Evolutionary conservation across 2,888 invertebrate species (phyloP).

Genomic region (Meteorus colon): DNA sequence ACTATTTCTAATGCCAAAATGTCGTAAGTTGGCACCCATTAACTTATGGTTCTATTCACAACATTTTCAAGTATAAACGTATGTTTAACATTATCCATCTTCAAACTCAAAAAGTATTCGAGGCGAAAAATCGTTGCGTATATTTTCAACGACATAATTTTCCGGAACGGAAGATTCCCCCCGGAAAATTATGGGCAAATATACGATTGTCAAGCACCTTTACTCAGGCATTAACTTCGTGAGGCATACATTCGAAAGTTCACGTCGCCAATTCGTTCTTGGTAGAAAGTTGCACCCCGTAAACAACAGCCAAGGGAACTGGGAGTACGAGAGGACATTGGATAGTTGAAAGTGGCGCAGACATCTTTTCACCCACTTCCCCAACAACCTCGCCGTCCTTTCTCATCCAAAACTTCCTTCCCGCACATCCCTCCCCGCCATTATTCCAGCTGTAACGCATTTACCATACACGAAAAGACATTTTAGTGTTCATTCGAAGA

Average conservation of each 20-base stretch:
- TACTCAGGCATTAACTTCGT: slow-evolving; percentile 63
- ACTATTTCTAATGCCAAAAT: no score
- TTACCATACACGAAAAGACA: slow-evolving; percentile 33
- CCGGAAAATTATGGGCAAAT: slow-evolving; percentile 28
- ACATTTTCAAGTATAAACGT: not conserved
- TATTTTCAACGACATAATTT: slow-evolving; percentile 39
- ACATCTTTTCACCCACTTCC: slow-evolving; percentile 47
- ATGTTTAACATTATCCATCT: not conserved
- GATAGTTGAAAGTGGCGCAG: slow-evolving; percentile 38
- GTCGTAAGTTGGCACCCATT: no score
- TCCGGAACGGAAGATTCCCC: slow-evolving; percentile 18
- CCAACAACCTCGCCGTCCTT: slow-evolving; percentile 31
- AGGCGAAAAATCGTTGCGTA: slow-evolving; percentile 33
- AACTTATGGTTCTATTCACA: no score
- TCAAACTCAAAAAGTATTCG: slow-evolving; percentile 19
- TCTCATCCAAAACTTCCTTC: slow-evolving; percentile 21
- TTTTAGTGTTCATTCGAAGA: slow-evolving; percentile 21
- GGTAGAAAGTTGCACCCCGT: slow-evolving; percentile 64
- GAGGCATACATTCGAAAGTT: slow-evolving; percentile 64
- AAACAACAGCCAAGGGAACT: slow-evolving; percentile 60
- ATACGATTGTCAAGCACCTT: slow-evolving; percentile 49
- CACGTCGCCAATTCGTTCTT: slow-evolving; percentile 63
- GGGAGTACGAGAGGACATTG: slow-evolving; percentile 22
- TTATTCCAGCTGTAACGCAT: slow-evolving; percentile 37
- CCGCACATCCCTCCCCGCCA: not conserved